These are phyloP conservation scores for Lamprotornis superbus DNA, from an alignment of 2,113 vertebrate species.

Conservation along the genomic window DNA sequence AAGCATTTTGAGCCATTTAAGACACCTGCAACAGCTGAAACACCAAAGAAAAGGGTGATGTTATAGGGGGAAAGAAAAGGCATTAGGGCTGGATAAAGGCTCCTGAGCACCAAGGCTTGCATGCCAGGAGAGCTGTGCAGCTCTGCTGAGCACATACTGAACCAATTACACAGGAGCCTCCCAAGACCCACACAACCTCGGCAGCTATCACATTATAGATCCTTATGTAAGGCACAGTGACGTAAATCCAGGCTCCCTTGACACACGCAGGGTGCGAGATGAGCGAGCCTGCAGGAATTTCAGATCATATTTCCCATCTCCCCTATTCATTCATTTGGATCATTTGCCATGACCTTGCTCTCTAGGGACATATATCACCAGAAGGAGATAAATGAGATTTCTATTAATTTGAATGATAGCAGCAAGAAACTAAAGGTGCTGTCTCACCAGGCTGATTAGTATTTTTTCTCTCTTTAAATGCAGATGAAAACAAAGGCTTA, in stretches of 20 bases:
- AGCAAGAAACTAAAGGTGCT: neutral
- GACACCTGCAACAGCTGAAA: neutral
- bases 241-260: conserved; percentile 17
- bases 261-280: neutral
- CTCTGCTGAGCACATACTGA: neutral
- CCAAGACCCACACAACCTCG: neutral
- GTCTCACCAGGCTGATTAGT: neutral
- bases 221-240: conserved; percentile 37
- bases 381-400: conserved; percentile 7
- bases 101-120: accelerated
- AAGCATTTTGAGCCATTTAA: neutral
- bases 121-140: neutral
- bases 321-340: neutral
- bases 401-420: neutral
- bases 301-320: conserved; percentile 31
- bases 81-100: neutral
- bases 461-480: neutral
- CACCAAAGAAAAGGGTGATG: neutral
- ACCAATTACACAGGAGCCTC: conserved; percentile 18
- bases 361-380: conserved; percentile 14
- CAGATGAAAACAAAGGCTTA: neutral
- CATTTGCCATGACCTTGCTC: conserved; percentile 37
- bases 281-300: conserved; percentile 42
- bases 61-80: too few species aligned
- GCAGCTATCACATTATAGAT: neutral